A percentile compares a stretch with the other conserved stretches of the same genome.
These are phyloP conservation scores for Epinotia demarniana DNA, from an alignment of 2,888 invertebrate genomes.

Conservation along the genomic window DNA sequence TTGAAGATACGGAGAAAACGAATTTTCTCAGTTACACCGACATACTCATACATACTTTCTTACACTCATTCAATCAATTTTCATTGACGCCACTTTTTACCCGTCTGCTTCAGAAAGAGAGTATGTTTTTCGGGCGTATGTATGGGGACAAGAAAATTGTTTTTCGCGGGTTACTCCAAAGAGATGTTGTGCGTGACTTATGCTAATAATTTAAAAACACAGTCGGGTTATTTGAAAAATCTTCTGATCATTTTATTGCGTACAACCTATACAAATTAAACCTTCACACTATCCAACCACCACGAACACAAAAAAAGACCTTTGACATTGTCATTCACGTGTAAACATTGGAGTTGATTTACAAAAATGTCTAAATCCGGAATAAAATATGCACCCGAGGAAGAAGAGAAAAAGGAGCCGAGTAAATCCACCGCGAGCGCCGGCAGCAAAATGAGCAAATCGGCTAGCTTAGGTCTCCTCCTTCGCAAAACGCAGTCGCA, in stretches of 20 bases:
- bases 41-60: too few species aligned
- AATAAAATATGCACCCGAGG: background rate
- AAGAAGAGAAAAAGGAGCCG: background rate
- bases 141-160: too few species aligned
- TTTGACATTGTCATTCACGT: constrained; percentile 4
- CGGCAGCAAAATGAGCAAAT: background rate
- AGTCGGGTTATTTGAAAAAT: too few species aligned
- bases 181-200: too few species aligned
- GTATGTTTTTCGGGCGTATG: too few species aligned
- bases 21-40: too few species aligned
- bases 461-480: constrained; percentile 40
- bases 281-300: background rate
- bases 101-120: too few species aligned
- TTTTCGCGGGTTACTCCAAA: too few species aligned
- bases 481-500: constrained; percentile 68
- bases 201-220: too few species aligned
- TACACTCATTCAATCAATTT: too few species aligned
- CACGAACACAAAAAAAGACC: background rate
- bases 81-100: too few species aligned
- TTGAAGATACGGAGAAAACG: too few species aligned
- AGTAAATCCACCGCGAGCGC: background rate
- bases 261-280: background rate
- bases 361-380: background rate
- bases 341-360: background rate
- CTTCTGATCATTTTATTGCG: background rate